Conservation (phyloP, 2,113 vertebrate species). For the Podiceps cristatus region DNA sequence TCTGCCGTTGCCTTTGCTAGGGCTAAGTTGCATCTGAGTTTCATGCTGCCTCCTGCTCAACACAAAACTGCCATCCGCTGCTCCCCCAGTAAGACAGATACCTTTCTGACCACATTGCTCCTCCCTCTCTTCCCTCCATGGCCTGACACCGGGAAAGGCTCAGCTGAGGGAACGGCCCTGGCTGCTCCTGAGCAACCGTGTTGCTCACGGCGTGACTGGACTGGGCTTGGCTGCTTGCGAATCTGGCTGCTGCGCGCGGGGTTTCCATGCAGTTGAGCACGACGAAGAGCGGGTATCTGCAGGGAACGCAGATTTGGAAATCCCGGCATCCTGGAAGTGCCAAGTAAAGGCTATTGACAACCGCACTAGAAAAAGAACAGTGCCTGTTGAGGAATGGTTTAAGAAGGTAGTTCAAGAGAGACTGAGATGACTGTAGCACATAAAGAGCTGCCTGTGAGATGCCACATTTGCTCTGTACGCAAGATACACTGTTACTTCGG, state of each 20-base stretch:
- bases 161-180: background rate
- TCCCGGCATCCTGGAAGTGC: background rate
- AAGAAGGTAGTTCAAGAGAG: background rate
- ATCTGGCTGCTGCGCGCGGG: background rate
- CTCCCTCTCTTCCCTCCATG: background rate
- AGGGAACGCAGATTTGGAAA: background rate
- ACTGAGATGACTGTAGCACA: background rate
- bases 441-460: background rate
- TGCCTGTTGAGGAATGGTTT: background rate
- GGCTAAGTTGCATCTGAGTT: background rate
- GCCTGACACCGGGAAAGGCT: background rate
- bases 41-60: background rate
- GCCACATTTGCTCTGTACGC: fast-evolving
- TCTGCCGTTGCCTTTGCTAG: fast-evolving
- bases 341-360: background rate
- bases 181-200: fast-evolving
- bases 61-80: background rate
- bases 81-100: background rate
- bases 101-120: background rate
- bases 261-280: background rate
- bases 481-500: background rate
- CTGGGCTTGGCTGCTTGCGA: background rate
- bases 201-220: background rate
- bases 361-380: background rate
- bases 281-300: background rate